Conservation (phyloP, 2,888 invertebrate genomes). For the Idaea straminata region DNA sequence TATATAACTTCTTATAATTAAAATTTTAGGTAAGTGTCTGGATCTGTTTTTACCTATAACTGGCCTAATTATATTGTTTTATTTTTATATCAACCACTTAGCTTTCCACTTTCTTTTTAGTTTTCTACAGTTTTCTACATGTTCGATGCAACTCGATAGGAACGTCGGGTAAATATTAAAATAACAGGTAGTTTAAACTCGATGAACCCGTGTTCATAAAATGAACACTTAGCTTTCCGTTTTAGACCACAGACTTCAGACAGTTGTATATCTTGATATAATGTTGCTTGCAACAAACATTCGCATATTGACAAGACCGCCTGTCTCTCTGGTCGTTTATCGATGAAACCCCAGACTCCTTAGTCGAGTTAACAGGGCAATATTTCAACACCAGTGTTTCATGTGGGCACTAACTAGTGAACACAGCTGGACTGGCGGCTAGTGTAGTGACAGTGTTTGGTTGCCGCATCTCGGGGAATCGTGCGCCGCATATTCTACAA, state of each 20-base stretch:
- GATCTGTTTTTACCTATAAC: too few species aligned
- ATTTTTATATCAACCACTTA: too few species aligned
- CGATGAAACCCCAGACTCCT: conserved; percentile 37
- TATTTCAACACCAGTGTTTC: conserved; percentile 60
- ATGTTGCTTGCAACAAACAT: conserved; percentile 1
- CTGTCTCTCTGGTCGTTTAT: conserved; percentile 29
- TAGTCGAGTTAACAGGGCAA: conserved; percentile 41
- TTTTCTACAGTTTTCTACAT: too few species aligned
- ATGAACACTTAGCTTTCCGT: background rate
- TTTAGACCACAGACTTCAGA: background rate
- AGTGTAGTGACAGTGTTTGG: conserved; percentile 67
- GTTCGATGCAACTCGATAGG: too few species aligned
- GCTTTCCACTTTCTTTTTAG: too few species aligned
- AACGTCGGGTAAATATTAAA: too few species aligned
- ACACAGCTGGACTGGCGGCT: conserved; percentile 66
- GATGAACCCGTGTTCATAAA: background rate
- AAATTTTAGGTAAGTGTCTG: too few species aligned
- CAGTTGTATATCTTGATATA: background rate
- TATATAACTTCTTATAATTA: too few species aligned
- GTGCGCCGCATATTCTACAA: conserved; percentile 59
- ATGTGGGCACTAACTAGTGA: conserved; percentile 65
- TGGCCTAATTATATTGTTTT: too few species aligned
- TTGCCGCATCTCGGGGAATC: conserved; percentile 50
- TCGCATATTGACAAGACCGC: background rate
- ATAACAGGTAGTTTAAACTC: too few species aligned